These are phyloP conservation scores for Heliconius sara DNA, from an alignment of 2,888 invertebrate species.

Conservation along the genomic window DNA sequence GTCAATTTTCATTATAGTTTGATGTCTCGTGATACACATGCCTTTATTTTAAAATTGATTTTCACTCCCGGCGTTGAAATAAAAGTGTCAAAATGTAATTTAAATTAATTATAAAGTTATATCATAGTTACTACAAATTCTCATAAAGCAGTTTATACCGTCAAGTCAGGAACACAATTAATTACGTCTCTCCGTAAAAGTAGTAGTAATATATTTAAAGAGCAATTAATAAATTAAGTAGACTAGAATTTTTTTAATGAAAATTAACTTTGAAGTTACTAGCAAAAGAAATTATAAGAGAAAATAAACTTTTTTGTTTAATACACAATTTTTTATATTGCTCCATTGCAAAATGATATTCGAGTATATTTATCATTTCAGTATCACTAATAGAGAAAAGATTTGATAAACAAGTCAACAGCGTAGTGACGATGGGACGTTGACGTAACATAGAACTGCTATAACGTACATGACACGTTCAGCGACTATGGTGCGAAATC, in stretches of 20 bases:
- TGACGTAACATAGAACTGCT: not conserved
- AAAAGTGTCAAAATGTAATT: not conserved
- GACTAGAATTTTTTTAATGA: not conserved
- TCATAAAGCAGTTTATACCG: not conserved
- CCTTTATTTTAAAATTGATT: conserved; percentile 7
- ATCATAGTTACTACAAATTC: conserved; percentile 8
- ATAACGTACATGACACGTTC: not conserved
- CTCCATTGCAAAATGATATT: not conserved
- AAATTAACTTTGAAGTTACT: not conserved
- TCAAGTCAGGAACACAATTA: not conserved
- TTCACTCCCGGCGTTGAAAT: not conserved
- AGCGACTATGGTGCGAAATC: not conserved
- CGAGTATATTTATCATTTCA: not conserved
- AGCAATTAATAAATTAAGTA: not conserved
- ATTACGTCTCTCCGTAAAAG: not conserved
- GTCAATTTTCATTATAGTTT: conserved; percentile 7
- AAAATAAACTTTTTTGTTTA: not conserved
- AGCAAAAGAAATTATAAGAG: not conserved
- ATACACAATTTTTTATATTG: not conserved
- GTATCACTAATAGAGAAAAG: not conserved
- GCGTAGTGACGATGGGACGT: not conserved
- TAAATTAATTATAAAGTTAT: not conserved
- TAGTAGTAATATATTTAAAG: not conserved
- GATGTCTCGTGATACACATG: not conserved
- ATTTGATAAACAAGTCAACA: not conserved